These are phyloP conservation scores for Saccopteryx bilineata DNA, from an alignment of 2,113 vertebrate species.

Conservation along the genomic window DNA sequence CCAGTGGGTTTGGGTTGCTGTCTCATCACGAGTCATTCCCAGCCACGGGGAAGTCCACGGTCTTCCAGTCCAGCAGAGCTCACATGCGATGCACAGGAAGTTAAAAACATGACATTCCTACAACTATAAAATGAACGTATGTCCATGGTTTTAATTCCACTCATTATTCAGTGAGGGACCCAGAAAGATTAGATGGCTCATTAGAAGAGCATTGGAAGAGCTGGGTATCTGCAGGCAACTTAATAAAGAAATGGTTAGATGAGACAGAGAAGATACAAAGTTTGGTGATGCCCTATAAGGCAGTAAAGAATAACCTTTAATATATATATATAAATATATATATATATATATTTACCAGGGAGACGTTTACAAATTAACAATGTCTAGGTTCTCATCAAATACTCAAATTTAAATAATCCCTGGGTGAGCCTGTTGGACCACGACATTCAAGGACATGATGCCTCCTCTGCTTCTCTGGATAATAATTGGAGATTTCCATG, in stretches of 20 bases:
- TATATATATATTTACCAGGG: neutral
- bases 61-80: neutral
- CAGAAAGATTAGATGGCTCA: neutral
- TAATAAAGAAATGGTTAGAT: neutral
- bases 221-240: neutral
- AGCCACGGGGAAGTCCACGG: neutral
- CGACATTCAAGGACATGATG: neutral
- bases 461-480: neutral
- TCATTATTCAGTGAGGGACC: neutral
- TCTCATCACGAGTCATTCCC: neutral
- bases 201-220: neutral
- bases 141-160: constrained; percentile 4
- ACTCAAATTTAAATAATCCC: neutral
- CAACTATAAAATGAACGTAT: neutral
- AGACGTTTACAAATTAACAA: neutral
- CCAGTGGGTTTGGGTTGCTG: neutral
- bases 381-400: neutral
- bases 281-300: neutral
- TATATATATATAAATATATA: too few relatives aligned
- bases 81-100: neutral
- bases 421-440: neutral
- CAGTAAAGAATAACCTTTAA: neutral
- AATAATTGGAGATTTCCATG: neutral
- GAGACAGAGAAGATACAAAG: neutral
- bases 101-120: neutral